Base-by-base conservation (phyloP, 2,888 invertebrate genomes). In the Corbicula japonica region DNA sequence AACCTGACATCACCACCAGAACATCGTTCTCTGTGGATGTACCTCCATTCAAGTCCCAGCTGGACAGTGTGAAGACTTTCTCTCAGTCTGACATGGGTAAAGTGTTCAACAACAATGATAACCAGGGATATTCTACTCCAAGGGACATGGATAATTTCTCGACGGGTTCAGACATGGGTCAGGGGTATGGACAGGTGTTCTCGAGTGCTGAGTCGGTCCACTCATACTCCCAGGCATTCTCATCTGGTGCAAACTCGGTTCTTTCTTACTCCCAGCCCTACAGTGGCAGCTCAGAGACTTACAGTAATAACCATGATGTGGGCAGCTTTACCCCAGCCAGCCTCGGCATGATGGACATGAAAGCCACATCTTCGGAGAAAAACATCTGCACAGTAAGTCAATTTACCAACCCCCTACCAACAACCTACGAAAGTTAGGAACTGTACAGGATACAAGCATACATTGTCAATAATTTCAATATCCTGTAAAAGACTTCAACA, bases 351-450 rank as follows among this genome's bases (percentile, higher is more conserved):
- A 77, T 81, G 70, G 80, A 82, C 34, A 50, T 86, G 48, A 86
- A 83, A 66, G 48, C 79, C 12, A 26, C 30, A n/a, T 61, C 35
- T 38, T 46, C 48, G 5, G 83, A 79, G 48, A 92, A 92, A 62
- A 93, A 93, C 80, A 92, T 94, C 21, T 93, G 93, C 86, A 92
- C 96, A 95, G 97, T 93, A 80, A 83, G 84, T 76, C n/a, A n/a
- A n/a, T n/a, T n/a, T n/a, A n/a, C n/a, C n/a, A n/a, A n/a, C n/a
- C n/a, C n/a, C n/a, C n/a, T n/a, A n/a, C n/a, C n/a, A n/a, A n/a
- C n/a, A n/a, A n/a, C n/a, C n/a, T n/a, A n/a, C n/a, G n/a, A n/a
- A n/a, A n/a, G n/a, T n/a, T n/a, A n/a, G n/a, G n/a, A n/a, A n/a
- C n/a, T n/a, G n/a, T n/a, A n/a, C n/a, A n/a, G n/a, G n/a, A n/a